These are phyloP conservation scores for Drosophila arizonae DNA, from an alignment of 1,140 invertebrate species.

Conservation along the genomic window DNA sequence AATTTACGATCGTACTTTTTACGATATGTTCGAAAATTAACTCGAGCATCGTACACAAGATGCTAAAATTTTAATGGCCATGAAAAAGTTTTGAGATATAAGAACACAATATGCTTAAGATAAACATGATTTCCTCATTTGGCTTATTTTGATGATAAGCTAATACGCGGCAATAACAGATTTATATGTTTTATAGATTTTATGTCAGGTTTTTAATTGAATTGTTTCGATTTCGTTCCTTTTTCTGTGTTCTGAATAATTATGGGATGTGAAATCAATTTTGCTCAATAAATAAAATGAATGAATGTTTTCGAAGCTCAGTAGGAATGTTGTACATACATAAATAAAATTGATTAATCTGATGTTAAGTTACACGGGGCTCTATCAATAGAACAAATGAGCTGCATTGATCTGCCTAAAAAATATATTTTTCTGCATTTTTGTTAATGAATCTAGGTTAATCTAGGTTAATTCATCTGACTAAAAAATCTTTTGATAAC, in stretches of 20 bases:
- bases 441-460: not conserved
- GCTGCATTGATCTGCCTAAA: no score
- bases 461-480: not conserved
- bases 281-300: not conserved
- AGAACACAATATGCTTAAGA: not conserved
- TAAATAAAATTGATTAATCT: no score
- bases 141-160: not conserved
- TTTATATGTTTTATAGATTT: not conserved
- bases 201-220: not conserved
- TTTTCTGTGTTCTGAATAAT: not conserved
- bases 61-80: constrained; percentile 32
- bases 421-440: not conserved
- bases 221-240: not conserved
- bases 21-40: constrained; percentile 51
- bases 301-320: no score
- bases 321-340: not conserved
- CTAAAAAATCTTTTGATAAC: no score
- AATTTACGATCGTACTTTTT: constrained; percentile 61
- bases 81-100: not conserved
- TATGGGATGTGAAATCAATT: not conserved
- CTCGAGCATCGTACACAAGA: constrained; percentile 24
- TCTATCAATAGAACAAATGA: no score
- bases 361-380: no score
- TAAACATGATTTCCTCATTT: constrained; percentile 3
- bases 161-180: not conserved